Percentiles rank a stretch among this genome's conserved stretches.
These are phyloP conservation scores for Isichthys henryi DNA, from an alignment of 2,113 vertebrate species.

Conservation along the genomic window DNA sequence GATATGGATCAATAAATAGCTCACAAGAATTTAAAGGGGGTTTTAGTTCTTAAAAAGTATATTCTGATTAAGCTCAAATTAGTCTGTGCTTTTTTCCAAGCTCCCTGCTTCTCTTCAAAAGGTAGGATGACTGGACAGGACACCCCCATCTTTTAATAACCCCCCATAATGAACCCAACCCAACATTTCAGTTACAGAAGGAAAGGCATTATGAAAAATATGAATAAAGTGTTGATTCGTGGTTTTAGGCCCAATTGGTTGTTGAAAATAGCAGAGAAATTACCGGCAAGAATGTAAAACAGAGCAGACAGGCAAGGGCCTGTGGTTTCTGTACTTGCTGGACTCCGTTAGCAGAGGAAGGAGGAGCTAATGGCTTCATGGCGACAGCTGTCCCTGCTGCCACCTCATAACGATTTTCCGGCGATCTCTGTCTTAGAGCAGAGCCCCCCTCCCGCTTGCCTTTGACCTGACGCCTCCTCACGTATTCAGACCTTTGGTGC, in stretches of 20 bases:
- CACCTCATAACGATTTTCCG: background rate
- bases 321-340: background rate
- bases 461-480: background rate
- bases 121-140: slow-evolving; percentile 28
- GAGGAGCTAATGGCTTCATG: background rate
- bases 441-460: background rate
- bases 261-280: slow-evolving; percentile 31
- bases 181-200: slow-evolving; percentile 25
- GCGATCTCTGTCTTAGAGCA: background rate
- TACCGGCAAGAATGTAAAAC: slow-evolving; percentile 17
- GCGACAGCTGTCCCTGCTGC: background rate
- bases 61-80: background rate
- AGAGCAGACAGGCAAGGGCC: background rate
- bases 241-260: slow-evolving; percentile 32
- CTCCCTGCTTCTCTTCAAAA: background rate
- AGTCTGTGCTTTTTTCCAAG: background rate
- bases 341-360: background rate
- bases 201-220: slow-evolving; percentile 35
- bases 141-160: slow-evolving; percentile 6
- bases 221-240: slow-evolving; percentile 34
- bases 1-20: background rate
- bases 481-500: too few relatives aligned
- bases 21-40: background rate
- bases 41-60: background rate
- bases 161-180: background rate